phyloP scores from a whole-genome alignment of 2,888 invertebrate genomes.

The Cyaniris semiargus region DNA sequence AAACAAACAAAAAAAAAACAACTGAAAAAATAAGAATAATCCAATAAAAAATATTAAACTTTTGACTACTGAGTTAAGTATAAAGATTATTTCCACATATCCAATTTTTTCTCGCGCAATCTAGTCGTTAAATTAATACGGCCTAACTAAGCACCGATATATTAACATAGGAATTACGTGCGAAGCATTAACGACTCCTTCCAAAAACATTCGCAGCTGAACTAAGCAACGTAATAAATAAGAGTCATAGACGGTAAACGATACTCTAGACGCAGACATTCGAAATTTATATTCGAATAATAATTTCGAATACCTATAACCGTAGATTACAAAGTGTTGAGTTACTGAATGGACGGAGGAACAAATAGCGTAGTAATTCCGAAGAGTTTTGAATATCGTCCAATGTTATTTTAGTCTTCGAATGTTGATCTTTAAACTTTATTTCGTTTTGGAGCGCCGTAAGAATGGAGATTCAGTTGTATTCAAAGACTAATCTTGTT shows the following conservation, averaged over 20 bases:
- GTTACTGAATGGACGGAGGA: conserved; percentile 75
- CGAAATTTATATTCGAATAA: conserved; percentile 64
- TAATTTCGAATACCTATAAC: conserved; percentile 66
- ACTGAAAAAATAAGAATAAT: too few relatives aligned
- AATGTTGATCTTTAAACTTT: conserved; percentile 70
- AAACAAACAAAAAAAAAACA: too few relatives aligned
- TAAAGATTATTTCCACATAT: conserved; percentile 21
- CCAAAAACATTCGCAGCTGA: conserved; percentile 41
- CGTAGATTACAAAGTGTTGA: conserved; percentile 71
- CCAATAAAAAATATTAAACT: too few relatives aligned
- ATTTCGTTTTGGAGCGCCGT: conserved; percentile 62
- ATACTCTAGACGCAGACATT: conserved; percentile 46
- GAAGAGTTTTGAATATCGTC: conserved; percentile 78
- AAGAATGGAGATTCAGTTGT: conserved; percentile 52
- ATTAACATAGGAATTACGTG: conserved; percentile 40
- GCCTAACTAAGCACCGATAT: conserved; percentile 38
- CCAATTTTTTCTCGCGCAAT: conserved; percentile 36
- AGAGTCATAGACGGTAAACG: conserved; percentile 42
- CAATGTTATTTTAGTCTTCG: conserved; percentile 75
- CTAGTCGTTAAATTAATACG: conserved; percentile 37
- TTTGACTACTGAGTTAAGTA: neutral
- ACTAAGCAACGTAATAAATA: conserved; percentile 41
- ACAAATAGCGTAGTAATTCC: conserved; percentile 78
- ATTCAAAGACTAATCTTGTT: conserved; percentile 37
- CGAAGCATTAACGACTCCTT: conserved; percentile 39